phyloP scores from a whole-genome alignment of 2,797 vertebrate species.

The Lateolabrax maculatus region DNA sequence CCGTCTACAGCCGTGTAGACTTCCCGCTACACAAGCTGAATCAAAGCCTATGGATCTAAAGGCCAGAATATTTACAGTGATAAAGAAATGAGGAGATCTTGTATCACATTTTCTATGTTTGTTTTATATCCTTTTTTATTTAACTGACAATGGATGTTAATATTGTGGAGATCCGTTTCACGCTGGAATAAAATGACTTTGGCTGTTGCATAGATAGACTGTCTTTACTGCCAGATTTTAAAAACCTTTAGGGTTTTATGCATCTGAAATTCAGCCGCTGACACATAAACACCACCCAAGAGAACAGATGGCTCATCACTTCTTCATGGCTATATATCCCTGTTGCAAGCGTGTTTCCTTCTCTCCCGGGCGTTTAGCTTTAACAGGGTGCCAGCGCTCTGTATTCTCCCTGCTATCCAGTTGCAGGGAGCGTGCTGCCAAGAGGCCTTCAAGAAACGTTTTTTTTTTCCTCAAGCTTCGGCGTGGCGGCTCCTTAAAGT shows the following conservation, averaged over 20 bases:
- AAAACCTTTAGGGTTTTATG: constrained; percentile 35
- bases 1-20: constrained; percentile 17
- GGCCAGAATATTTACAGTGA: constrained; percentile 25
- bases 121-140: constrained; percentile 78
- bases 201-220: constrained; percentile 45
- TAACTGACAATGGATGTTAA: constrained; percentile 70
- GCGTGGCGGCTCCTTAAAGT: constrained; percentile 38
- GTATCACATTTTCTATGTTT: constrained; percentile 73
- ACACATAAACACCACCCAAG: constrained; percentile 30
- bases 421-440: constrained; percentile 26
- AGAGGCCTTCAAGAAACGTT: constrained; percentile 40
- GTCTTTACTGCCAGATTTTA: constrained; percentile 44
- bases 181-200: constrained; percentile 74
- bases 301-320: constrained; percentile 69
- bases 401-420: constrained; percentile 35
- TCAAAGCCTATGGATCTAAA: constrained; percentile 54
- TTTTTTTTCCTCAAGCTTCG: constrained; percentile 28
- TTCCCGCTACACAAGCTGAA: constrained; percentile 6
- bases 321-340: constrained; percentile 47
- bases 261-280: constrained; percentile 35
- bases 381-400: constrained; percentile 38
- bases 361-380: constrained; percentile 38
- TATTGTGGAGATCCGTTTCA: constrained; percentile 72
- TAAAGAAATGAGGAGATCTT: constrained; percentile 34
- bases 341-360: constrained; percentile 42